phyloP scores from a whole-genome alignment of 1,140 invertebrate genomes.

The Adoxophyes honmai region DNA sequence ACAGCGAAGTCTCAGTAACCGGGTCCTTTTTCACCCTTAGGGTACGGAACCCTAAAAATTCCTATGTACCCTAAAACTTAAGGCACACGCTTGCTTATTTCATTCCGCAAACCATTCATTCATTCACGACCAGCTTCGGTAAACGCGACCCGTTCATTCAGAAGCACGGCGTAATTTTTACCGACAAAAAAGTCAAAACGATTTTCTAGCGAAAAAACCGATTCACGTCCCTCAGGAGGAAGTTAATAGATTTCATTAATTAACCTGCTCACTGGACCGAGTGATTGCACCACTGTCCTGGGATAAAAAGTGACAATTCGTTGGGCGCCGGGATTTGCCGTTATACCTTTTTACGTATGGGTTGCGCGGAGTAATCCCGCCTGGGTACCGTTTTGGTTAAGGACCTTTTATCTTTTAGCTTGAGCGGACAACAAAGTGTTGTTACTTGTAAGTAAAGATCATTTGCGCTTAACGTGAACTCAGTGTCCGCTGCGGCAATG shows the following conservation, averaged over 20 bases:
- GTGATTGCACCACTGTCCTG: constrained; percentile 64
- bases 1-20: too few relatives aligned
- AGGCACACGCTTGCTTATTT: background rate
- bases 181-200: constrained; percentile 42
- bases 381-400: constrained; percentile 17
- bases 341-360: constrained; percentile 38
- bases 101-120: background rate
- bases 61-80: background rate
- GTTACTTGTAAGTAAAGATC: too few relatives aligned
- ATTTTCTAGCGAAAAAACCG: constrained; percentile 61
- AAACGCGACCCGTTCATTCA: background rate
- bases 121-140: background rate
- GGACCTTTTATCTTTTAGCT: constrained; percentile 14
- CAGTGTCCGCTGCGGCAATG: too few relatives aligned
- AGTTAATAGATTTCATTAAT: constrained; percentile 77
- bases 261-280: constrained; percentile 72
- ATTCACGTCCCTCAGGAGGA: constrained; percentile 55
- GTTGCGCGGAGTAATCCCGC: constrained; percentile 17
- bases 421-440: background rate
- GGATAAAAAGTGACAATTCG: constrained; percentile 73
- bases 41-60: too few relatives aligned
- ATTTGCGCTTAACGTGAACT: too few relatives aligned
- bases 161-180: background rate
- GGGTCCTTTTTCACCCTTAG: too few relatives aligned
- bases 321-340: constrained; percentile 46